A percentile compares a stretch with the other conserved stretches of the same genome.
phyloP scores from a whole-genome alignment of 2,888 invertebrate species.

The Apomyelois bistriatella region DNA sequence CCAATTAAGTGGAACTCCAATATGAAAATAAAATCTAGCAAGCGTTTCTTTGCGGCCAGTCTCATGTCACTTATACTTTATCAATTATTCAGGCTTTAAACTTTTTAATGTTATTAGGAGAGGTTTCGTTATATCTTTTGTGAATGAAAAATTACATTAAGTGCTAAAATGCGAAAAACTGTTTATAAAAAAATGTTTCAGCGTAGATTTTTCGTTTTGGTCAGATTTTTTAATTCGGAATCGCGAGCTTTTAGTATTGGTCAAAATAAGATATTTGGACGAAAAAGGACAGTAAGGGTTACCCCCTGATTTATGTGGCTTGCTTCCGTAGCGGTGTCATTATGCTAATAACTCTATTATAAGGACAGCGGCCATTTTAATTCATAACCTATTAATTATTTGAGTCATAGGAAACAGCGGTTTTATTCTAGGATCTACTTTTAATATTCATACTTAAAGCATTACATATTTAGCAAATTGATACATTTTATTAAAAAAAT shows the following conservation, averaged over 20 bases:
- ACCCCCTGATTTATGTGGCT: slow-evolving; percentile 35
- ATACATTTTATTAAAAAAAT: no score
- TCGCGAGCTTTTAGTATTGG: slow-evolving; percentile 1
- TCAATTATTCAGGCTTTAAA: slow-evolving; percentile 1
- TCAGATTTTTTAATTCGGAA: not conserved
- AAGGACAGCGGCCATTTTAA: slow-evolving; percentile 20
- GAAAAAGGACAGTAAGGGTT: slow-evolving; percentile 18
- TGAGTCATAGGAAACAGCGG: not conserved
- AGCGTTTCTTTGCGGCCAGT: slow-evolving; percentile 14
- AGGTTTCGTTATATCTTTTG: not conserved
- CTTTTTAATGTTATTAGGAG: not conserved
- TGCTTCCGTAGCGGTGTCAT: slow-evolving; percentile 39
- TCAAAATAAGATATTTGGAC: slow-evolving; percentile 15
- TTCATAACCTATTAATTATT: slow-evolving; percentile 7
- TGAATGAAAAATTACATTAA: not conserved
- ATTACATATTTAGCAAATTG: not conserved
- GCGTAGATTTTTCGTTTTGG: not conserved
- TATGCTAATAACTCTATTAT: slow-evolving; percentile 36
- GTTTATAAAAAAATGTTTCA: not conserved
- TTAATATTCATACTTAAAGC: not conserved
- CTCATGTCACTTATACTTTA: slow-evolving; percentile 9
- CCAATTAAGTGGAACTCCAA: slow-evolving; percentile 23
- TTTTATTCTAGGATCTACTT: not conserved
- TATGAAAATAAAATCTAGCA: slow-evolving; percentile 23
- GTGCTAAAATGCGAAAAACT: not conserved